Evolutionary conservation across 2,797 vertebrate genomes (phyloP), one percentile per base, ranked within the genome.

Genomic region (Nannoperca obscura): DNA sequence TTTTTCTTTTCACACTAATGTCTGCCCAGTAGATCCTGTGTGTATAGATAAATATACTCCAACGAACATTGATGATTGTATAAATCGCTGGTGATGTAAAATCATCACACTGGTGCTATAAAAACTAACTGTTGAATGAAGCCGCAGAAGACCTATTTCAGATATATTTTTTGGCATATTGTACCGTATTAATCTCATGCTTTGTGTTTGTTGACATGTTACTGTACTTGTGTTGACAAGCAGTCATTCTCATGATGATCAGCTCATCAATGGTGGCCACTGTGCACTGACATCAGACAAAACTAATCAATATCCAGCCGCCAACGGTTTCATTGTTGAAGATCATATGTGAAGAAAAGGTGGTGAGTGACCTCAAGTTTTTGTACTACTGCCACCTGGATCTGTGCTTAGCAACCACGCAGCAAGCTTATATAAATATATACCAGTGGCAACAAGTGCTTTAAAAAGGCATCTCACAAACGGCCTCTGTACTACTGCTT

Each of bases 21-120:
- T 84, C 81, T 78, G 71, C 85, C 64, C 75, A 85, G 76, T 89
- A 89, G 82, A 87, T 82, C 74, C 68, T 75, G 83, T 81, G 81
- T 90, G 88, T 92, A 88, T 55, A 78, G 79, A 90, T 83, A 75
- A 80, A 73, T 91, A 83, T 94, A 92, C 81, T 91, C 92, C 82
- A 86, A 90, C 85, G 78, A 92, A 93, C 82, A 83, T 70, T 91
- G 80, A 91, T 86, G 91, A 92, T 84, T 93, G 87, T 93, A 88
- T 82, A 84, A 89, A 84, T 93, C 90, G 91, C 90, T 95, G 95
- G 95, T 95, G 95, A 93, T 95, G 93, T 89, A 87, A 88, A 90
- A 90, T 82, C 80, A 74, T 87, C 91, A 89, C 88, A 92, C 89
- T 90, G 93, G 88, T 91, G 92, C 93, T 91, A 86, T 57, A 65